phyloP scores from a whole-genome alignment of 2,888 invertebrate species.

The Heliconius ethilla region DNA sequence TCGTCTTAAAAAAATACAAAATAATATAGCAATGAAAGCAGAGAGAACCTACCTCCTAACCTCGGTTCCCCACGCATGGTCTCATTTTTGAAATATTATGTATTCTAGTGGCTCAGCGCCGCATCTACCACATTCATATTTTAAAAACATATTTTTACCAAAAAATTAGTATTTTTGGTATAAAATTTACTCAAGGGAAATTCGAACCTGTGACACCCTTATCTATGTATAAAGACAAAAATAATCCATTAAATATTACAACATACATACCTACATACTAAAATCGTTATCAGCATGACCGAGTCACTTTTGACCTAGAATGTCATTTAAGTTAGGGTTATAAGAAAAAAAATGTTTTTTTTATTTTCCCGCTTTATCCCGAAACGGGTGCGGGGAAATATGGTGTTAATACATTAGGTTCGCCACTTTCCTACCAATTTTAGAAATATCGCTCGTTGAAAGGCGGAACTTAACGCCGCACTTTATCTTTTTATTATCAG shows the following conservation, averaged over 20 bases:
- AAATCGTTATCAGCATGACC: conserved; percentile 22
- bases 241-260: conserved; percentile 19
- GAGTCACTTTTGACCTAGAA: conserved; percentile 28
- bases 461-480: background rate
- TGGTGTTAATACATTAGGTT: background rate
- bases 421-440: background rate
- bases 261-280: conserved; percentile 7
- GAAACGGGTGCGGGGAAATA: background rate
- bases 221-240: conserved; percentile 4
- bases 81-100: no score
- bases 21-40: no score
- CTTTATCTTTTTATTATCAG: background rate
- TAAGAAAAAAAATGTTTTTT: background rate
- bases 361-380: background rate
- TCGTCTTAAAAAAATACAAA: no score
- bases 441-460: no score
- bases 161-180: background rate
- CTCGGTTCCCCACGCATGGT: no score
- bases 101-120: no score
- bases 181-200: background rate
- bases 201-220: background rate
- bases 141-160: background rate
- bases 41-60: no score
- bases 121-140: no score
- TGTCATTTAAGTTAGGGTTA: conserved; percentile 5